phyloP scores from a whole-genome alignment of 2,113 vertebrate species.

The Takifugu bimaculatus region DNA sequence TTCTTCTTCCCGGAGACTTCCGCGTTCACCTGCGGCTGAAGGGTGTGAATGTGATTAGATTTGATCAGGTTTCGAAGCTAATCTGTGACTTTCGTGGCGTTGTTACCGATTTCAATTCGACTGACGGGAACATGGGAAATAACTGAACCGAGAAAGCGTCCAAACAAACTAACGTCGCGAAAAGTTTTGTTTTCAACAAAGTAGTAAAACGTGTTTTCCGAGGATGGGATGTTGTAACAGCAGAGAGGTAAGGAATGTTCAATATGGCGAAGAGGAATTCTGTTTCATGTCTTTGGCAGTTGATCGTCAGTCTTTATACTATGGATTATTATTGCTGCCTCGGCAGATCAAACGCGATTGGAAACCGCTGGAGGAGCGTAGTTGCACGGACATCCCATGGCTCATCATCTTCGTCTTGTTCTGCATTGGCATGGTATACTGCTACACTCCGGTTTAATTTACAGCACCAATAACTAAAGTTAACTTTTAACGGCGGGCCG shows the following conservation, averaged over 20 bases:
- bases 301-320: too few relatives aligned
- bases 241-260: constrained; percentile 42
- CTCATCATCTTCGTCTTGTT: constrained; percentile 87
- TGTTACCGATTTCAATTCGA: neutral
- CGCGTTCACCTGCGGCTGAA: constrained; percentile 46
- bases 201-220: neutral
- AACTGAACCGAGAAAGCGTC: constrained; percentile 1
- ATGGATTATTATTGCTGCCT: constrained; percentile 29
- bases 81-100: neutral
- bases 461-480: neutral
- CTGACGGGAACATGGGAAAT: neutral
- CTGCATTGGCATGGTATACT: constrained; percentile 92
- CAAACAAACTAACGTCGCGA: neutral
- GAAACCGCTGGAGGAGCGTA: constrained; percentile 90
- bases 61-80: neutral
- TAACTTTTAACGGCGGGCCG: too few relatives aligned
- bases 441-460: neutral
- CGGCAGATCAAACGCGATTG: constrained; percentile 86
- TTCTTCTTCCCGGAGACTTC: constrained; percentile 38
- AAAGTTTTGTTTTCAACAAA: constrained; percentile 13
- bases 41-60: neutral
- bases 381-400: constrained; percentile 95
- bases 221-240: constrained; percentile 62
- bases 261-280: too few relatives aligned
- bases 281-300: too few relatives aligned